These are phyloP conservation scores for Zaprionus africanus DNA, from an alignment of 1,140 invertebrate species.

Conservation along the genomic window DNA sequence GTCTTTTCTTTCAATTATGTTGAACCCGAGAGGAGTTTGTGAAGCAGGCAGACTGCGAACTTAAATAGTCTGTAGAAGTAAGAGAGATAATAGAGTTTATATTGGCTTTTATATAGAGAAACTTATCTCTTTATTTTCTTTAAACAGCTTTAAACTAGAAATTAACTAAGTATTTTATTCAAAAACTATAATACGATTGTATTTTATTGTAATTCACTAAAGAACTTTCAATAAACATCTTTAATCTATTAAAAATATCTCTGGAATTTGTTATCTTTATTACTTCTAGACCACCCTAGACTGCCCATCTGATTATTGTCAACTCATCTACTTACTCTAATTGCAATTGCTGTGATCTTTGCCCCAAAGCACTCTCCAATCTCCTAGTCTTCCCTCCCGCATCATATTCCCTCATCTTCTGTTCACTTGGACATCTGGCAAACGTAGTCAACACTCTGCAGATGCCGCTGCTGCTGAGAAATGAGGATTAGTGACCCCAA, in stretches of 20 bases:
- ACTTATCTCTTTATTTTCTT: too few species aligned
- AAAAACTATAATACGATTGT: too few species aligned
- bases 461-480: constrained; percentile 34
- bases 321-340: constrained; percentile 2
- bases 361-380: background rate
- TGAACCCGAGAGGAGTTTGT: background rate
- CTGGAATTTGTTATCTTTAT: background rate
- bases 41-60: background rate
- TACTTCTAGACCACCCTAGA: background rate
- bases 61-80: too few species aligned
- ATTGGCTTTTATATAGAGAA: too few species aligned
- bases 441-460: constrained; percentile 34
- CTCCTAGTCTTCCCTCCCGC: background rate
- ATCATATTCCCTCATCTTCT: constrained; percentile 3
- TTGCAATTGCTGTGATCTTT: background rate
- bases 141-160: too few species aligned
- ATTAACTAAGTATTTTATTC: too few species aligned
- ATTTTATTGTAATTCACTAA: background rate
- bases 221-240: background rate
- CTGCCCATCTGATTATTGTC: background rate
- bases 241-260: background rate
- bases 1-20: background rate
- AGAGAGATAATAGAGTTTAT: too few species aligned
- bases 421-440: constrained; percentile 34
- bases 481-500: constrained; percentile 21